These are phyloP conservation scores for Dasyurus viverrinus DNA, from an alignment of 2,113 vertebrate genomes.

Conservation along the genomic window DNA sequence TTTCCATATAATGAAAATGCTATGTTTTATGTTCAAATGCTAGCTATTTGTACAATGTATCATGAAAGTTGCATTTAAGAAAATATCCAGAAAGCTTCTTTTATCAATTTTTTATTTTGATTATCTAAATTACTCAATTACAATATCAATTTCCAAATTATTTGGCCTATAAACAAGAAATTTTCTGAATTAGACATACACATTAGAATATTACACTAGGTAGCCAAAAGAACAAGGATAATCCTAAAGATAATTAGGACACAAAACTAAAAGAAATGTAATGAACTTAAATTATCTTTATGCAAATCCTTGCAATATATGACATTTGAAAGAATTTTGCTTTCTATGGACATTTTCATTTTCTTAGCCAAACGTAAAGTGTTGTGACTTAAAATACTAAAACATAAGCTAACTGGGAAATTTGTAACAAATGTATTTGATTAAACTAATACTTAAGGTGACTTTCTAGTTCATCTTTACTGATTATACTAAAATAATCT, in stretches of 20 bases:
- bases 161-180: not conserved
- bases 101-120: not conserved
- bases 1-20: slow-evolving; percentile 69
- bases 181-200: not conserved
- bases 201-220: not conserved
- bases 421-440: not conserved
- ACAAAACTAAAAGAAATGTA: not conserved
- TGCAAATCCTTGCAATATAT: too few relatives aligned
- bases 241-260: not conserved
- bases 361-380: not conserved
- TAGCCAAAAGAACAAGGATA: slow-evolving; percentile 29
- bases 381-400: not conserved
- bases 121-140: not conserved
- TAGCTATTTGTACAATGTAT: not conserved
- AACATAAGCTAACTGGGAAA: too few relatives aligned
- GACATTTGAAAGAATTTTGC: too few relatives aligned
- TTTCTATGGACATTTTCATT: too few relatives aligned
- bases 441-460: not conserved
- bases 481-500: slow-evolving; percentile 36
- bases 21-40: slow-evolving; percentile 12
- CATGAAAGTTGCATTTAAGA: not conserved
- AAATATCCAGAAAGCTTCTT: not conserved
- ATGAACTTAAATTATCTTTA: not conserved
- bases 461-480: not conserved
- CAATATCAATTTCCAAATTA: not conserved